Evolutionary conservation across 92 coral and sea anemone species (phyloP).

Genomic region (Umimayanthus chanpuru): DNA sequence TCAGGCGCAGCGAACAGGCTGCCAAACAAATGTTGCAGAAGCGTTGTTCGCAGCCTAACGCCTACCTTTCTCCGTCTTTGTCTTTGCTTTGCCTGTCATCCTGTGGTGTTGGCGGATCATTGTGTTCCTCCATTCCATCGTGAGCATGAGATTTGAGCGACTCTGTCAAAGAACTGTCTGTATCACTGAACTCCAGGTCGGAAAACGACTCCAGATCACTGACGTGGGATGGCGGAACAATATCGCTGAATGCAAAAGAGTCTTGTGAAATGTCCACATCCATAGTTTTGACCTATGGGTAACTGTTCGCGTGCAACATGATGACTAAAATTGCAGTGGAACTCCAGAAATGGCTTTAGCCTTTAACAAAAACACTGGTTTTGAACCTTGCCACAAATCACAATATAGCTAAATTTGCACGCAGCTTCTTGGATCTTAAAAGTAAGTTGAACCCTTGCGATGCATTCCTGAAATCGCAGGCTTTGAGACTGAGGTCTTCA

Average conservation of each 20-base stretch:
- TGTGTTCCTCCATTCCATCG: conserved; percentile 23
- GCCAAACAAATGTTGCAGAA: not conserved
- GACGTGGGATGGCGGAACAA: conserved; percentile 91
- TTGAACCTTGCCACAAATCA: not conserved
- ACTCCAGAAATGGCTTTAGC: not conserved
- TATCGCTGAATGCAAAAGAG: conserved; percentile 93
- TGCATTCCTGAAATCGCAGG: not conserved
- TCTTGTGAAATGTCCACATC: conserved; percentile 82
- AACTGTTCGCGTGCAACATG: not conserved
- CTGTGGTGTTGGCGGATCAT: not conserved
- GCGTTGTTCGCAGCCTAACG: not conserved
- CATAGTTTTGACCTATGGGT: conserved; percentile 44
- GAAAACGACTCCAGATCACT: conserved; percentile 96
- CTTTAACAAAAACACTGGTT: not conserved
- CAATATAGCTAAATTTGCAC: not conserved
- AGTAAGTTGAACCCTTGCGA: not conserved
- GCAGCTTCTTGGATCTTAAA: not conserved
- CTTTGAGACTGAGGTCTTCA: not conserved
- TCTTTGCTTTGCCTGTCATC: not conserved
- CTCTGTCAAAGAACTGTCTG: conserved; percentile 57
- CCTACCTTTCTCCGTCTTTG: conserved; percentile 18
- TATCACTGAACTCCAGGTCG: conserved; percentile 89
- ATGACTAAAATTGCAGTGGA: not conserved
- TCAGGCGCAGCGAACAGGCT: not conserved
- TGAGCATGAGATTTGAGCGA: conserved; percentile 55